Base-by-base conservation (phyloP, 2,797 vertebrate genomes). In the Premnoplex brunnescens region DNA sequence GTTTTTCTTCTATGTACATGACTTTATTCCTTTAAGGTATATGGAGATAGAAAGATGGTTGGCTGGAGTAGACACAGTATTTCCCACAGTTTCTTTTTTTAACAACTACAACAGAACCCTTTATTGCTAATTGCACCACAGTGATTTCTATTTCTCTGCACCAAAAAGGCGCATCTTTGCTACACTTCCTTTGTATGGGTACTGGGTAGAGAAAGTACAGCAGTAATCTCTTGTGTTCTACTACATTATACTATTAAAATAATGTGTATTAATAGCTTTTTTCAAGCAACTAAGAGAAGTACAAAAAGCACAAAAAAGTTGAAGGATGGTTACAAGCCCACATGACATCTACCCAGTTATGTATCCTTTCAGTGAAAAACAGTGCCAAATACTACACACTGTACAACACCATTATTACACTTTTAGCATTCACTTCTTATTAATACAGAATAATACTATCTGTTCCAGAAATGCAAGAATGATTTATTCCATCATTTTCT, bases 1-100 rank as follows among this genome's bases (percentile, higher is more conserved):
- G 37, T 79, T 80, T 92, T 95, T 69, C 56, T 86, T 86, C n/a
- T 89, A 46, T 9, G 16, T 95, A 95, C 62, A 85, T 92, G 66
- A 85, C 66, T 73, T 69, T 93, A 68, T 60, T 81, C 28, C 73
- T 37, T 64, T 54, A 66, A 37, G 12, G 16, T 16, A 81, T 23
- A 55, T 2, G 10, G 16, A 11, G 8, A 76, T 6, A 77, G 60
- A 83, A 82, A 32, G 20, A 66, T 0, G 1, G 12, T 9, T 88
- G 28, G 13, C 23, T 71, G 17, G 48, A 91, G 14, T 0, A 62
- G 16, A 51, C 4, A 17, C 2, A 7, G 23, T 34, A 59, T 73
- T 72, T 80, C 16, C 56, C n/a, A 19, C 9, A 3, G 14, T 69
- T 94, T 58, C 41, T 84, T 93, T 49, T 48, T 67, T 12, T 39